A percentile compares a stretch with the other conserved stretches of the same genome.
phyloP scores from a whole-genome alignment of 2,797 vertebrate species.

The Sebastes reedi region DNA sequence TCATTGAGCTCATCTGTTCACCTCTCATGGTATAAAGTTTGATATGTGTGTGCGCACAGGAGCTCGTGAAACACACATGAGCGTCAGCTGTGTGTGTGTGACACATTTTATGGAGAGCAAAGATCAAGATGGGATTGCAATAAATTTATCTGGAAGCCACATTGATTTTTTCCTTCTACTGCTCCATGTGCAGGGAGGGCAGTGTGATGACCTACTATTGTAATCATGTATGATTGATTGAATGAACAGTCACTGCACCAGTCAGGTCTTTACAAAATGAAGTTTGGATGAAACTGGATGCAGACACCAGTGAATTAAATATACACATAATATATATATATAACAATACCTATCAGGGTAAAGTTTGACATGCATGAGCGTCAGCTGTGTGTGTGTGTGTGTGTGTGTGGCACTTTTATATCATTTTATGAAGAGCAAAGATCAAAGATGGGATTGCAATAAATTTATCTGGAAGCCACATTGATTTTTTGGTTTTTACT shows the following conservation, averaged over 20 bases:
- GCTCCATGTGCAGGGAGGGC: too few relatives aligned
- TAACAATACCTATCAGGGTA: too few relatives aligned
- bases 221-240: neutral
- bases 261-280: neutral
- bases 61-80: conserved; percentile 30
- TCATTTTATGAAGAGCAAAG: conserved; percentile 15
- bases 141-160: conserved; percentile 7
- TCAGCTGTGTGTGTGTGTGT: conserved; percentile 12
- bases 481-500: too few relatives aligned
- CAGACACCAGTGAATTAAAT: neutral
- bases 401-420: conserved; percentile 14
- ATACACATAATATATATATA: too few relatives aligned
- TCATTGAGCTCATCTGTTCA: conserved; percentile 50
- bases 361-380: conserved; percentile 12
- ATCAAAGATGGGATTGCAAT: conserved; percentile 10
- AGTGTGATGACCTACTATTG: neutral
- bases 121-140: conserved; percentile 15
- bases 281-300: conserved; percentile 32
- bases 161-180: neutral
- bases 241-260: neutral
- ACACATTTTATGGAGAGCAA: conserved; percentile 28
- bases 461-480: conserved; percentile 5
- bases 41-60: conserved; percentile 14
- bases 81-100: conserved; percentile 19
- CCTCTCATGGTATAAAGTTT: conserved; percentile 46